phyloP scores from a whole-genome alignment of 2,888 invertebrate species.

The Ornithoptera priamus region DNA sequence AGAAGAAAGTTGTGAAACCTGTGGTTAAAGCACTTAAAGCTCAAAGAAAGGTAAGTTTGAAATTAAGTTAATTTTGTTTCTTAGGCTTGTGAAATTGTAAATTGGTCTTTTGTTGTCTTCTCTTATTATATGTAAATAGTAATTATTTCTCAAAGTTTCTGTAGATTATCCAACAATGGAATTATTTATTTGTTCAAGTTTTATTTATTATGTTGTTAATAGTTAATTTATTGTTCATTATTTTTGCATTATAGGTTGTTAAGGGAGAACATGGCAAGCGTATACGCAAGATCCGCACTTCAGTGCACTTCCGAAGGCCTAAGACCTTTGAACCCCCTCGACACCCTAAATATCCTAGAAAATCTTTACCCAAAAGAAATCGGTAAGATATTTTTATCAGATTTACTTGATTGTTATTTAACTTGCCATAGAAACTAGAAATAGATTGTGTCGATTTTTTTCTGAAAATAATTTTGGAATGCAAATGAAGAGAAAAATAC shows the following conservation, averaged over 20 bases:
- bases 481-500: too few relatives aligned
- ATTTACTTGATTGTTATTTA: not conserved
- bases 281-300: slow-evolving; percentile 94
- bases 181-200: not conserved
- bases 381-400: slow-evolving; percentile 79
- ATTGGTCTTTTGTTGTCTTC: not conserved
- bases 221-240: not conserved
- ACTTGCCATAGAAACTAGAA: too few relatives aligned
- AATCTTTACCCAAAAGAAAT: slow-evolving; percentile 94
- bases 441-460: too few relatives aligned
- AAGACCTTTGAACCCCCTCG: slow-evolving; percentile 95
- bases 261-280: slow-evolving; percentile 95
- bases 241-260: slow-evolving; percentile 83
- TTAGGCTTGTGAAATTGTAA: not conserved
- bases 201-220: not conserved
- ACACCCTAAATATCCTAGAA: slow-evolving; percentile 96
- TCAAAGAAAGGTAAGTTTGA: slow-evolving; percentile 86
- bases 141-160: not conserved
- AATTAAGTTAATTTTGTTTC: slow-evolving; percentile 20
- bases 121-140: too few relatives aligned
- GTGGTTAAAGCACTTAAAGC: slow-evolving; percentile 90
- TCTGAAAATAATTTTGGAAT: too few relatives aligned
- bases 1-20: slow-evolving; percentile 74
- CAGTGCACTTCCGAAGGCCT: slow-evolving; percentile 97
- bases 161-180: not conserved